phyloP scores from a whole-genome alignment of 2,113 vertebrate species.

The Toxostoma redivivum region DNA sequence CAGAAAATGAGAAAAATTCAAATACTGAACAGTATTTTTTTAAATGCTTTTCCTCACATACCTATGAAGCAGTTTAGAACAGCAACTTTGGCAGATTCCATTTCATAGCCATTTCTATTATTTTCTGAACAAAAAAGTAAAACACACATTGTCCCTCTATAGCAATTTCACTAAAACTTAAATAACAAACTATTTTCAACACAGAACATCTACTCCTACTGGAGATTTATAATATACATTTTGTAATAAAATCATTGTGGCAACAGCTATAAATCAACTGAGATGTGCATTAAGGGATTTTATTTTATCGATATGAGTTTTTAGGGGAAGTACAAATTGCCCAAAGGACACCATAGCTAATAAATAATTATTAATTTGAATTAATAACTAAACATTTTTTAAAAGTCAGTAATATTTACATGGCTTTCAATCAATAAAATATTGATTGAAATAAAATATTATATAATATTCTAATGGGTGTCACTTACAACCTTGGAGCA shows the following conservation, averaged over 20 bases:
- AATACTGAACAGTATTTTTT: not conserved
- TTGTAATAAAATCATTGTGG: not conserved
- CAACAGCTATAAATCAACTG: not conserved
- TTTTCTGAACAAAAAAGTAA: not conserved
- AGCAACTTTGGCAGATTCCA: not conserved
- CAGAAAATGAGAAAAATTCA: not conserved
- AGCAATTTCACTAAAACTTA: not conserved
- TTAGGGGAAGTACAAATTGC: not conserved
- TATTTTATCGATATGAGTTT: accelerated
- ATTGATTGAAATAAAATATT: too few species aligned
- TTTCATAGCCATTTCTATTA: not conserved
- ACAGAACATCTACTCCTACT: not conserved
- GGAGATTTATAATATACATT: not conserved
- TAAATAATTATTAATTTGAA: not conserved
- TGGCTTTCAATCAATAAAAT: not conserved
- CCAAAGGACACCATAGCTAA: not conserved
- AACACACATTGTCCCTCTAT: not conserved
- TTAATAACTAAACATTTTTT: not conserved
- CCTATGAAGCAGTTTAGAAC: not conserved
- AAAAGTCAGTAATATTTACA: not conserved
- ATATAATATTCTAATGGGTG: not conserved
- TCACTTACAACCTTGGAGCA: not conserved
- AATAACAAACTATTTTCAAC: not conserved
- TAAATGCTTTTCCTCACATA: not conserved
- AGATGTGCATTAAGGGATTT: not conserved